Evolutionary conservation across 2,888 invertebrate genomes (phyloP).

Genomic region (Melinaea menophilus): DNA sequence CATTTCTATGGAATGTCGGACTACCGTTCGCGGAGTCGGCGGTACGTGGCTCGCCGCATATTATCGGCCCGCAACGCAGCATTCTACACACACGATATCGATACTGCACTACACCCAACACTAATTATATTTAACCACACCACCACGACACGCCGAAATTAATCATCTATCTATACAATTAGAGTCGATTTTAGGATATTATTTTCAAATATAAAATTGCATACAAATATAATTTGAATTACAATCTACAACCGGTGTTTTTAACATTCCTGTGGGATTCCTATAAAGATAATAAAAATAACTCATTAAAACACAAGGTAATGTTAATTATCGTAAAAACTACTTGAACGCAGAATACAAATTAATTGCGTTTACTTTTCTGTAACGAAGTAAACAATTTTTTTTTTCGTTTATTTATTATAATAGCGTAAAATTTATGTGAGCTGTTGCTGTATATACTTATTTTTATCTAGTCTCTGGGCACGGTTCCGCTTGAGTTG

Average conservation of each 20-base stretch:
- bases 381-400: background rate
- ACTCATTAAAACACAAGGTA: background rate
- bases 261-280: too few relatives aligned
- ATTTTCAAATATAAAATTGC: too few relatives aligned
- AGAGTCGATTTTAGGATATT: background rate
- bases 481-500: too few relatives aligned
- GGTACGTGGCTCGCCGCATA: constrained; percentile 44
- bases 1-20: constrained; percentile 30
- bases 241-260: too few relatives aligned
- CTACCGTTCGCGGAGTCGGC: constrained; percentile 30
- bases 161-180: constrained; percentile 1
- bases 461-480: too few relatives aligned
- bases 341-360: background rate
- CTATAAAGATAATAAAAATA: background rate
- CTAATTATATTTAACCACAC: constrained; percentile 14
- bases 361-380: background rate
- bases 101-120: constrained; percentile 24
- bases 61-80: constrained; percentile 40
- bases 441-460: too few relatives aligned
- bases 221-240: too few relatives aligned
- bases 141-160: constrained; percentile 3
- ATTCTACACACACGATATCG: constrained; percentile 42
- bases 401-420: background rate
- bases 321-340: background rate
- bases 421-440: background rate